Percentiles rank a stretch among this genome's conserved stretches.
These are phyloP conservation scores for Euthynnus affinis DNA, from an alignment of 2,797 vertebrate genomes.

Conservation along the genomic window DNA sequence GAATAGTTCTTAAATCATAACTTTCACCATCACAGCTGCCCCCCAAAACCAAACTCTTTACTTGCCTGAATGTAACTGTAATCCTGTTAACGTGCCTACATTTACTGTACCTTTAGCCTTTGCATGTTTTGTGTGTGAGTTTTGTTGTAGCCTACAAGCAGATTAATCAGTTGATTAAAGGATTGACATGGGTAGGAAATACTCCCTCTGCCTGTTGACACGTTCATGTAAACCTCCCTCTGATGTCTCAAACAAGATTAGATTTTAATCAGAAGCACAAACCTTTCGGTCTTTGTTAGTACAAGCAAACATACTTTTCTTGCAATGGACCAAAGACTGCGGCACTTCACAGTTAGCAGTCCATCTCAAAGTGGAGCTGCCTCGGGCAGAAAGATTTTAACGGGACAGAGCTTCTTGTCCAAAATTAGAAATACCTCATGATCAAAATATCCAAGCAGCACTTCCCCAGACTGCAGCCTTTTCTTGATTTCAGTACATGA, in stretches of 20 bases:
- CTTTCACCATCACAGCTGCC: neutral
- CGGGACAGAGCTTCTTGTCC: constrained; percentile 34
- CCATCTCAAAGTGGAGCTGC: neutral
- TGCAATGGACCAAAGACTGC: neutral
- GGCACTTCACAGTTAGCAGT: neutral
- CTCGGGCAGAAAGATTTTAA: constrained; percentile 36
- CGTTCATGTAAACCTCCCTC: neutral
- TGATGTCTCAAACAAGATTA: neutral
- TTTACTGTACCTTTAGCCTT: neutral
- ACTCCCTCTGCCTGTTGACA: neutral
- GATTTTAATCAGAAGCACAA: neutral
- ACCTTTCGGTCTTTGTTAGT: neutral
- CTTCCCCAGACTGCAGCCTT: constrained; percentile 4
- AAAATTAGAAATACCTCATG: constrained; percentile 47
- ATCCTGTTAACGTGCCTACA: too few species aligned
- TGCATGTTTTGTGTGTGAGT: neutral
- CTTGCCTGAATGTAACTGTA: neutral
- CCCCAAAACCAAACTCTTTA: neutral
- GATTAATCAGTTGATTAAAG: neutral
- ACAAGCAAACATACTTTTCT: neutral
- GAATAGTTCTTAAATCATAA: neutral
- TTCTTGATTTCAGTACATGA: neutral
- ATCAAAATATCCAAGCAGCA: constrained; percentile 33
- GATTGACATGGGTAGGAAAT: too few species aligned
- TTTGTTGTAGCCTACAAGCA: neutral